A percentile compares a stretch with the other conserved stretches of the same genome.
Evolutionary conservation across 2,888 invertebrate species (phyloP).

Genomic region (Boloria selene): DNA sequence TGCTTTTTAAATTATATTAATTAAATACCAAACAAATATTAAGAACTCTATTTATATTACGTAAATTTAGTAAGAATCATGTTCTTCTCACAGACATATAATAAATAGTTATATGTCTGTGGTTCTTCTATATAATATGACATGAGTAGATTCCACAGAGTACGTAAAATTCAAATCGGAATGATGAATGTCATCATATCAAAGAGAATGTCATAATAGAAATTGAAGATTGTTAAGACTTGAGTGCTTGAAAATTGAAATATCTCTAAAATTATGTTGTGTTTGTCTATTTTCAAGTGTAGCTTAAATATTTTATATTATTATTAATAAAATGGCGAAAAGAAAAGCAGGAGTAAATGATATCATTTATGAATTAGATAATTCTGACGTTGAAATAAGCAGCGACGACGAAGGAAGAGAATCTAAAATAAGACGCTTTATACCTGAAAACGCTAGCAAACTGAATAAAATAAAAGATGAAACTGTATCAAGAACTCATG

Average conservation of each 20-base stretch:
- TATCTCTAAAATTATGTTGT: constrained; percentile 23
- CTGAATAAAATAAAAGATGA: constrained; percentile 37
- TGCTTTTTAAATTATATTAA: too few species aligned
- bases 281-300: constrained; percentile 25
- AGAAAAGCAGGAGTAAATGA: constrained; percentile 71
- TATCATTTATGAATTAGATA: constrained; percentile 79
- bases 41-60: too few species aligned
- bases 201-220: too few species aligned
- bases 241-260: neutral
- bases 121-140: too few species aligned
- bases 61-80: too few species aligned
- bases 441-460: constrained; percentile 42
- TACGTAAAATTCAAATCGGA: too few species aligned
- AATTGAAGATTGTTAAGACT: too few species aligned
- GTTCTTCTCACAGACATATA: too few species aligned
- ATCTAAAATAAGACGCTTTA: constrained; percentile 61
- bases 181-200: too few species aligned
- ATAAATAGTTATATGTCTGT: too few species aligned
- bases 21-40: too few species aligned
- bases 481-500: constrained; percentile 40
- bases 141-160: too few species aligned
- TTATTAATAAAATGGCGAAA: constrained; percentile 62
- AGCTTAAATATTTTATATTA: constrained; percentile 1
- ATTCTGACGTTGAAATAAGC: constrained; percentile 72
- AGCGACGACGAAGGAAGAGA: constrained; percentile 73